These are phyloP conservation scores for Macrobrachium rosenbergii DNA, from an alignment of 1,140 invertebrate species.

Conservation along the genomic window DNA sequence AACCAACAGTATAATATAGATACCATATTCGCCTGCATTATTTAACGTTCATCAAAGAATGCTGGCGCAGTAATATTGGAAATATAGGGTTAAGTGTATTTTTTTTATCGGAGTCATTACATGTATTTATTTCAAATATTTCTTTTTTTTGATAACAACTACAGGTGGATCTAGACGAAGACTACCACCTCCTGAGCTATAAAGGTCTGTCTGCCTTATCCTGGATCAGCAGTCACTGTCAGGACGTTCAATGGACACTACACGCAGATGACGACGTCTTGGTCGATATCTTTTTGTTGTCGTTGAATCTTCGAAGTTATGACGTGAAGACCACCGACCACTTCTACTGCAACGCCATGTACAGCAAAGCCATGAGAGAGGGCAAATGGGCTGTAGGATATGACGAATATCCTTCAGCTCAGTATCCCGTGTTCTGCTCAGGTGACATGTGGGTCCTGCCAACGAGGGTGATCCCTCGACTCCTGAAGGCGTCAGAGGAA, in stretches of 20 bases:
- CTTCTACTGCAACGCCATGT: background rate
- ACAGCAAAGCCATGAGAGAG: background rate
- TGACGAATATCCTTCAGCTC: background rate
- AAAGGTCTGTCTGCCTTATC: slow-evolving; percentile 4
- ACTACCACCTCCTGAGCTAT: slow-evolving; percentile 30
- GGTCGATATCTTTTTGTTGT: background rate
- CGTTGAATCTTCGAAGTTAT: background rate
- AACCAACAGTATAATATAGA: too few relatives aligned
- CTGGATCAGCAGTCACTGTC: slow-evolving; percentile 20
- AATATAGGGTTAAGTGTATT: too few relatives aligned
- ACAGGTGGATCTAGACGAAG: slow-evolving; percentile 15
- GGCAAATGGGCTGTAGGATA: background rate
- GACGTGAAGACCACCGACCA: background rate
- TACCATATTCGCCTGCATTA: too few relatives aligned
- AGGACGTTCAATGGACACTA: slow-evolving; percentile 25
- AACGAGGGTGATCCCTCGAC: background rate
- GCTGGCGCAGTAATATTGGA: too few relatives aligned
- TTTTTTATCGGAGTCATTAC: too few relatives aligned
- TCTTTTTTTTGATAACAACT: too few relatives aligned
- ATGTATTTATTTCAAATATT: too few relatives aligned
- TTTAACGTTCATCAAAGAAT: too few relatives aligned
- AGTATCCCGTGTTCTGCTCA: slow-evolving; percentile 8
- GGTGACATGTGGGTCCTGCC: slow-evolving; percentile 7
- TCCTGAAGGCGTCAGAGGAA: slow-evolving; percentile 3
- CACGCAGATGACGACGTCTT: slow-evolving; percentile 19